Evolutionary conservation across 2,797 vertebrate genomes (phyloP), one percentile per base, ranked within the genome.

Genomic region (Chloroceryle inda): DNA sequence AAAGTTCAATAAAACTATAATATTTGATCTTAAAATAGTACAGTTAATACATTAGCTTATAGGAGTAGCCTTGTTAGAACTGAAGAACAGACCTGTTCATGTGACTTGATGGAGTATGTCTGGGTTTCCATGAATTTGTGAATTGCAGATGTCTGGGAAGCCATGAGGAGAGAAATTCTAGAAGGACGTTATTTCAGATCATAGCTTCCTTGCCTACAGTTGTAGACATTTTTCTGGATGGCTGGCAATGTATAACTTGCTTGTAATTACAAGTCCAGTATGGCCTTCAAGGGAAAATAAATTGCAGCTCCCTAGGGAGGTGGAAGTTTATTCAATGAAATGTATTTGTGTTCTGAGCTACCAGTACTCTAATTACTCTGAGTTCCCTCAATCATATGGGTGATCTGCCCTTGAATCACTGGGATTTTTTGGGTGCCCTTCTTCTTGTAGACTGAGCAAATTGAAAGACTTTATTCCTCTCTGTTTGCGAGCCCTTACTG

Each of bases 271-370:
- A 68, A 56, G 15, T 75, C 69, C 67, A 69, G 42, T 18, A 5
- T 50, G 37, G 44, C 80, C 66, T 96, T 92, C 50, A 93, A 69
- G 63, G 77, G 59, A 86, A 78, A 63, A 84, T 50, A 91, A 85
- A 89, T 76, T 85, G 66, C n/a, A 89, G 37, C 73, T 92, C 62
- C 58, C 49, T 62, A 1, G 27, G 63, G 88, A 79, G 55, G 21
- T 81, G 44, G 83, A 72, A 63, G 24, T 82, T 93, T 71, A 67
- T 87, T 88, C 63, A 82, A 23, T 74, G 31, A 66, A 56, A 53
- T 52, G 10, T 59, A 11, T 64, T 62, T 73, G 63, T 87, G 67
- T 67, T 94, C 58, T 78, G 6, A 92, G 47, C 81, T 87, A 56
- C 74, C 15, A 47, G 11, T 45, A 76, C 24, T 44, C 18, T 44